Base-by-base conservation (phyloP, 2,113 vertebrate genomes). In the Lanius ludovicianus region DNA sequence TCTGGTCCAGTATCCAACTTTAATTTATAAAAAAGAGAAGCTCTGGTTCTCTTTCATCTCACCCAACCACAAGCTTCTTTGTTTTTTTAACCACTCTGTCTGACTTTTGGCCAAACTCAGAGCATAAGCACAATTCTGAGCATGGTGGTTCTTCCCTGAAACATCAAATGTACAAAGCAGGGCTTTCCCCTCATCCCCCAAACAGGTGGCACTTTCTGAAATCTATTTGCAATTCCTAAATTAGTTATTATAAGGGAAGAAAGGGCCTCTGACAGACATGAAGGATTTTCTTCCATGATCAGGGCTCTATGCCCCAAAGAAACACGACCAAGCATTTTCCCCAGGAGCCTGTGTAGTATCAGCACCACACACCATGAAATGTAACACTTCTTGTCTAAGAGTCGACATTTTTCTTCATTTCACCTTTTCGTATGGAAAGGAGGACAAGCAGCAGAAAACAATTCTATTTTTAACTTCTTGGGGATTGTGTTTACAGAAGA, bases 401-500 rank as follows among this genome's bases (percentile, higher is more conserved):
- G 60, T 18, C 0, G 1, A 69, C 30, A 50, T 83, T 95, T 95
- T 75, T 76, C 69, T 75, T 80, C 59, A 60, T 75, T 95, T 93
- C 64, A 63, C 67, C 59, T 84, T 92, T 91, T 30, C 37, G 44
- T 50, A 64, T 86, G n/a, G 78, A 69, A 63, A 86, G 64, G n/a
- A 93, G 82, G n/a, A 78, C 59, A 71, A 92, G 75, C 6, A 89
- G 56, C 39, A 85, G 79, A 74, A 93, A 96, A 80, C 44, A 77
- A 74, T n/a, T 76, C 89, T 81, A 86, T 95, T 95, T 93, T 87
- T 92, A 89, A 82, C 53, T 84, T 86, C 47, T 28, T 6, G 11
- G 63, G 55, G 77, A 83, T 35, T 75, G 28, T 89, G 74, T 92
- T 93, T 96, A 89, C 84, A 91, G 84, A 15, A 91, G 47, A 87